A percentile compares a stretch with the other conserved stretches of the same genome.
Conservation (phyloP, 2,113 vertebrate species). For the Oryzias woworae region DNA sequence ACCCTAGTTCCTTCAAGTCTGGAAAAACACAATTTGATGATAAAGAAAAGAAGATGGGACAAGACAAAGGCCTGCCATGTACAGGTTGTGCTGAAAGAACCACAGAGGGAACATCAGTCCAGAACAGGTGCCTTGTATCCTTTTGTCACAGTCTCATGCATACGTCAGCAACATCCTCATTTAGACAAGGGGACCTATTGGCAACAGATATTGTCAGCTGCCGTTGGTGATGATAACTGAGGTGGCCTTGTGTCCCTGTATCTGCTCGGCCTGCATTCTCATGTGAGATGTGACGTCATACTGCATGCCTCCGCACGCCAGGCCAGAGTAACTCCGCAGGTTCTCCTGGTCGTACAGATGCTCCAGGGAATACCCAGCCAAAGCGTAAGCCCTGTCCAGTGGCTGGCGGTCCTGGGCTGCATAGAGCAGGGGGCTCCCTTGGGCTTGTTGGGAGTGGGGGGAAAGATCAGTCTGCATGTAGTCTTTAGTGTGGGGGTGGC, state of each 20-base stretch:
- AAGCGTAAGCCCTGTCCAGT: conserved; percentile 92
- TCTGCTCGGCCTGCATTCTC: conserved; percentile 94
- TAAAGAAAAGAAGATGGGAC: conserved; percentile 7
- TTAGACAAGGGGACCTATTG: conserved; percentile 35
- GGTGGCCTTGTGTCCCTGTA: conserved; percentile 96
- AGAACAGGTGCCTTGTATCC: conserved; percentile 9
- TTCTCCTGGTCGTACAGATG: conserved; percentile 93
- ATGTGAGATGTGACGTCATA: conserved; percentile 94
- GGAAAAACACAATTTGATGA: conserved; percentile 31
- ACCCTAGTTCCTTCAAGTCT: conserved; percentile 31
- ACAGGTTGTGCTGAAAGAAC: conserved; percentile 30
- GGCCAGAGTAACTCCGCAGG: conserved; percentile 92
- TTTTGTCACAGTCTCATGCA: conserved; percentile 20
- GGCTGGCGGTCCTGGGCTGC: conserved; percentile 74
- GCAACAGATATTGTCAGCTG: conserved; percentile 83
- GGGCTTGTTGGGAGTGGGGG: conserved; percentile 82
- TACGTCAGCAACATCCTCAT: conserved; percentile 31
- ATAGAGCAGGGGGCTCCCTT: conserved; percentile 85
- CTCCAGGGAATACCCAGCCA: conserved; percentile 96
- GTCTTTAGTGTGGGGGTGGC: conserved; percentile 91
- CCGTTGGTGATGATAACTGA: conserved; percentile 99
- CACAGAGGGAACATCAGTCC: conserved; percentile 19
- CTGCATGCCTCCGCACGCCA: conserved; percentile 81
- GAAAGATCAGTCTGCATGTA: conserved; percentile 91
- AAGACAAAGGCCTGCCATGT: conserved; percentile 33